Base-by-base conservation (phyloP, 2,797 vertebrate genomes). In the Pangasius larnaudii region DNA sequence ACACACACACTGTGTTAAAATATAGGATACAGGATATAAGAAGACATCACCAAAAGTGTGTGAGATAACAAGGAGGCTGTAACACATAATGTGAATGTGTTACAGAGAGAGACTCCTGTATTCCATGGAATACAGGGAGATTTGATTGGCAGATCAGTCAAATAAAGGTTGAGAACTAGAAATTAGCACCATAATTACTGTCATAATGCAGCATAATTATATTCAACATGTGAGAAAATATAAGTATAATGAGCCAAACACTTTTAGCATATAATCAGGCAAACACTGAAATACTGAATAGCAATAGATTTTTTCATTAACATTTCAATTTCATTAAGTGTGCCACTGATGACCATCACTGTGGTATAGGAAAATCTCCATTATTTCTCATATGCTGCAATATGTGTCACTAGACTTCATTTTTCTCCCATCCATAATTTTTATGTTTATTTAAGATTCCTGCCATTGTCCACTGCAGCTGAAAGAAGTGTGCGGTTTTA, bases 401-500 rank as follows among this genome's bases (percentile, higher is more conserved):
- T 39, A 63, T 63, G 1, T 65, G 33, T 2, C 69, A 77, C 33
- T 53, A 18, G 71, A 77, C 13, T 83, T 27, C 11, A 18, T 80
- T 46, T 82, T 27, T 65, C 1, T 2, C 27, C 42, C 30, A n/a
- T 30, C 36, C 27, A 78, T 78, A n/a, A 77, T 84, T 75, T 74
- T 61, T n/a, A 63, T 79, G 33, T 51, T 75, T 16, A 88, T 80
- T 59, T 85, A 69, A 56, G 74, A 71, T 65, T 59, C 63, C 36
- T 53, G 56, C 36, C 69, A 51, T 42, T 39, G 78, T 87, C 90
- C 56, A 87, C 24, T 72, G 86, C 30, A 6, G 61, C 75, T 67
- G 75, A 53, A 86, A 79, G 75, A 79, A 82, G 88, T 82, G 59
- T 61, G 65, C 89, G 59, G 46, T 87, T 90, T 69, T 87, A 88